Conservation (phyloP, 1,140 invertebrate species). For the Campoletis sonorensis region DNA sequence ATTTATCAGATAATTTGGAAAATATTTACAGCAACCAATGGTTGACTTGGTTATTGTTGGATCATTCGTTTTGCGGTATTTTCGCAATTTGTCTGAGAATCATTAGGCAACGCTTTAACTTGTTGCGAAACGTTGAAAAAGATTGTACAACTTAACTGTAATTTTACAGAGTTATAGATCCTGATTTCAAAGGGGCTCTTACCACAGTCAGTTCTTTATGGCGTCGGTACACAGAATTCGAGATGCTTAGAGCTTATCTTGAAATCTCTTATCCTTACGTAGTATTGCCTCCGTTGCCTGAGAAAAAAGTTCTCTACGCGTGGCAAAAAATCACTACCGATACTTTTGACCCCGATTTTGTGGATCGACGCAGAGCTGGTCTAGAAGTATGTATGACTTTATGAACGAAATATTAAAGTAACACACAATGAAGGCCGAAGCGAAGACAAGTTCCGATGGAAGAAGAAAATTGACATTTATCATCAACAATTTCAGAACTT, state of each 20-base stretch:
- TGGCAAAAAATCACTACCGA: conserved; percentile 88
- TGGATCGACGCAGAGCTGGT: conserved; percentile 86
- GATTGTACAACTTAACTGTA: not conserved
- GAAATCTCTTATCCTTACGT: conserved; percentile 87
- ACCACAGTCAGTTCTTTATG: conserved; percentile 84
- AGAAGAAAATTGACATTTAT: conserved; percentile 37
- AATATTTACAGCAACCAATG: no score
- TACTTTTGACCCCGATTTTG: conserved; percentile 91
- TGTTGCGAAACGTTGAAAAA: conserved; percentile 9
- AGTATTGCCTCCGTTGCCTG: conserved; percentile 88
- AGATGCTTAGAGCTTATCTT: conserved; percentile 86
- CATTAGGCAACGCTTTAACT: no score
- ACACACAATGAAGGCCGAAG: not conserved
- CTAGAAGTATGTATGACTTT: conserved; percentile 79
- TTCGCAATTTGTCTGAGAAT: no score
- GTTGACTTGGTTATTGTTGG: no score
- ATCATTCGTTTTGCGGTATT: no score
- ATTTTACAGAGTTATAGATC: conserved; percentile 82
- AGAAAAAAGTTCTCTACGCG: conserved; percentile 88
- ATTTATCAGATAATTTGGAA: no score
- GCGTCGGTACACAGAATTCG: conserved; percentile 91
- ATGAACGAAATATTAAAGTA: not conserved
- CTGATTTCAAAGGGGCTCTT: conserved; percentile 80
- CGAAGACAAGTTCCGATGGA: no score
- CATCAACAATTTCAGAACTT: conserved; percentile 80